These are phyloP conservation scores for Nasonia giraulti DNA, from an alignment of 1,140 invertebrate species.

Conservation along the genomic window DNA sequence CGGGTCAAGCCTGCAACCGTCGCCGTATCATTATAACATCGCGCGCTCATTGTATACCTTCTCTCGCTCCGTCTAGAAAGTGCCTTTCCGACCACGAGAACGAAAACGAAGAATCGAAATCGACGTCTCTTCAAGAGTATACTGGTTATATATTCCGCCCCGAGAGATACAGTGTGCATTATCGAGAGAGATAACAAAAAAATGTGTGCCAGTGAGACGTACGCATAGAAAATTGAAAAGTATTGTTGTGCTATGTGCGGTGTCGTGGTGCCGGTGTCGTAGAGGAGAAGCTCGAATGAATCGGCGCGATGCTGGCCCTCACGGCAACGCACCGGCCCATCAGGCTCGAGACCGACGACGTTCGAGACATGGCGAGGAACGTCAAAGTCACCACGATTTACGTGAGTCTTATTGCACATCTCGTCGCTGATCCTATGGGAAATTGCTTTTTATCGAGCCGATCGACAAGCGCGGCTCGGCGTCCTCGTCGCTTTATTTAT, in stretches of 20 bases:
- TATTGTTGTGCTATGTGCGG: conserved; percentile 2
- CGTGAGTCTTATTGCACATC: conserved; percentile 64
- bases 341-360: conserved; percentile 70
- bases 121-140: not conserved
- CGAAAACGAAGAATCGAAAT: conserved; percentile 11
- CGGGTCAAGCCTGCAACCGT: not conserved
- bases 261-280: not conserved
- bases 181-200: not conserved
- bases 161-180: not conserved
- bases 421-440: not conserved
- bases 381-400: conserved; percentile 71
- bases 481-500: not conserved
- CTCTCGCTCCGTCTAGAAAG: not conserved
- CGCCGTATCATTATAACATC: not conserved
- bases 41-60: not conserved
- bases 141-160: not conserved
- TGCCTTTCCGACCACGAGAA: conserved; percentile 7
- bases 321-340: conserved; percentile 67
- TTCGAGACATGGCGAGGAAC: conserved; percentile 72
- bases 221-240: not conserved
- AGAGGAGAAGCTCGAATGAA: conserved; percentile 17
- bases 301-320: conserved; percentile 66
- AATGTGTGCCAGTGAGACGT: not conserved
- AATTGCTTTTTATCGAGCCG: not conserved
- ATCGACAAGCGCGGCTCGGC: not conserved